phyloP scores from a whole-genome alignment of 2,797 vertebrate species.

The Schizothorax lantsangensis region DNA sequence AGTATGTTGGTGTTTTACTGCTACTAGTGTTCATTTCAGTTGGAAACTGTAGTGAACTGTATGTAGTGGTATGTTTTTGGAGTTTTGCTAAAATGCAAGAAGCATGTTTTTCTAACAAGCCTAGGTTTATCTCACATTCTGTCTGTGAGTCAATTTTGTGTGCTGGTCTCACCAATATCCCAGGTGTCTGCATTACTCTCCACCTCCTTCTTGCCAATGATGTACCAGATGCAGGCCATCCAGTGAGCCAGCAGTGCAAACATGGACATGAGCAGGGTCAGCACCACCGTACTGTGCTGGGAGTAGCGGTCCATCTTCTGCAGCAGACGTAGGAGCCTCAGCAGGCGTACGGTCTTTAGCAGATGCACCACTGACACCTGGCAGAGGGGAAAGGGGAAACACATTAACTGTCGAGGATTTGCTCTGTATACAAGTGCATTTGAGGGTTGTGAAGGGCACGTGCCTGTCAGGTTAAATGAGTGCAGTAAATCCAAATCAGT shows the following conservation, averaged over 20 bases:
- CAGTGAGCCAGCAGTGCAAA: slow-evolving; percentile 97
- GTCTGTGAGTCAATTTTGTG: neutral
- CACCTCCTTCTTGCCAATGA: slow-evolving; percentile 98
- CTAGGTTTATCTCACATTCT: neutral
- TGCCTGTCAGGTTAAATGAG: slow-evolving; percentile 1
- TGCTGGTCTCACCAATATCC: slow-evolving; percentile 89
- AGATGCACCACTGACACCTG: slow-evolving; percentile 97
- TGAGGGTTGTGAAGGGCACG: neutral
- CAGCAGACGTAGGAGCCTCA: slow-evolving; percentile 91
- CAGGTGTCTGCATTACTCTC: slow-evolving; percentile 91
- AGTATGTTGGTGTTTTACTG: neutral
- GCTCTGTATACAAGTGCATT: neutral
- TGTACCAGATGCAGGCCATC: slow-evolving; percentile 99
- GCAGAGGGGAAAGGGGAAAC: neutral
- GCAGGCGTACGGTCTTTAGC: slow-evolving; percentile 92
- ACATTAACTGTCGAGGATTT: slow-evolving; percentile 13
- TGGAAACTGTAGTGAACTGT: no score
- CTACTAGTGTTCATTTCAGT: neutral
- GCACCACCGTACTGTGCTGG: slow-evolving; percentile 95
- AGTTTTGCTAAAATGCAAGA: neutral
- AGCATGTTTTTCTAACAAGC: neutral
- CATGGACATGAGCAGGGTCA: slow-evolving; percentile 98
- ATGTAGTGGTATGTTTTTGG: neutral
- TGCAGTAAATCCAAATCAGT: neutral
- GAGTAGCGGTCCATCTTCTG: slow-evolving; percentile 98